A percentile compares a stretch with the other conserved stretches of the same genome.
These are phyloP conservation scores for Varanus komodoensis DNA, from an alignment of 2,113 vertebrate species.

Conservation along the genomic window DNA sequence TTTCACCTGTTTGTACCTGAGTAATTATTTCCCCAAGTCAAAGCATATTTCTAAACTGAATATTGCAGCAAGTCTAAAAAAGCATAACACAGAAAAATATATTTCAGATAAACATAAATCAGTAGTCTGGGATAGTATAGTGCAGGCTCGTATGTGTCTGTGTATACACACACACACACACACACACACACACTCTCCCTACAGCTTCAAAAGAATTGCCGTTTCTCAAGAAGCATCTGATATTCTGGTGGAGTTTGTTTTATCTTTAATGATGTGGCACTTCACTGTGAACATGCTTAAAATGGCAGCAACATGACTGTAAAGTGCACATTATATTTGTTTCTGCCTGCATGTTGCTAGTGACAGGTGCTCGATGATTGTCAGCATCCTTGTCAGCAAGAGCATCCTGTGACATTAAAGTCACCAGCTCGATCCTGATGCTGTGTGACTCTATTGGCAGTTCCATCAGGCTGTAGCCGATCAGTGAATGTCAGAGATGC, in stretches of 20 bases:
- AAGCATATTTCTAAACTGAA: slow-evolving; percentile 38
- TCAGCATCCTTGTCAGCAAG: slow-evolving; percentile 77
- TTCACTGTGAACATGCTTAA: slow-evolving; percentile 47
- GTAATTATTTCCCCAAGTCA: slow-evolving; percentile 12
- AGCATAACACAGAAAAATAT: background rate
- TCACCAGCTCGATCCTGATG: slow-evolving; percentile 67
- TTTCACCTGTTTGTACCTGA: background rate
- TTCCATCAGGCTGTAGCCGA: slow-evolving; percentile 76
- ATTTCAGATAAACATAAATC: slow-evolving; percentile 31
- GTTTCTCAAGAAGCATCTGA: slow-evolving; percentile 7
- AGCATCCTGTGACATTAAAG: slow-evolving; percentile 80
- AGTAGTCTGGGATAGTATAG: background rate
- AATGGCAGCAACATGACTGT: slow-evolving; percentile 69
- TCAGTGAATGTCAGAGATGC: slow-evolving; percentile 75
- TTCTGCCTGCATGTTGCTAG: slow-evolving; percentile 62
- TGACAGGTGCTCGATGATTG: slow-evolving; percentile 78
- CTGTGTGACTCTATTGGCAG: slow-evolving; percentile 79
- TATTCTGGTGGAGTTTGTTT: slow-evolving; percentile 26
- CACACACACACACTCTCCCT: background rate
- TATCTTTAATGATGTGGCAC: slow-evolving; percentile 29
- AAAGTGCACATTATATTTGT: slow-evolving; percentile 61
- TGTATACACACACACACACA: background rate
- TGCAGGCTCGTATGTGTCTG: background rate
- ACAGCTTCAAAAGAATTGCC: background rate
- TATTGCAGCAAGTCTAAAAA: slow-evolving; percentile 13